Evolutionary conservation across 1,140 invertebrate genomes (phyloP).

Genomic region (Trichomalopsis sarcophagae): DNA sequence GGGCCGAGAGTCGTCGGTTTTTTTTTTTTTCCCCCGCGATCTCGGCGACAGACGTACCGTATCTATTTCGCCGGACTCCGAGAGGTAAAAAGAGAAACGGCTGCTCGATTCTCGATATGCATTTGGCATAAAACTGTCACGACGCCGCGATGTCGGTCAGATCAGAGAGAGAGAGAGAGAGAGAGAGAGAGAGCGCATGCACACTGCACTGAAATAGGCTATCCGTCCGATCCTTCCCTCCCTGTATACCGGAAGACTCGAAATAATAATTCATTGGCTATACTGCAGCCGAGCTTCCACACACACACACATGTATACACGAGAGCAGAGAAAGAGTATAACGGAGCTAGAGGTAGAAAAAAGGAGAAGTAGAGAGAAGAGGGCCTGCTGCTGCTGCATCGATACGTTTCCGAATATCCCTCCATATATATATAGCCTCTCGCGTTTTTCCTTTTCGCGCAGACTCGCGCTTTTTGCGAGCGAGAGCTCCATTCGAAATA

Average conservation of each 20-base stretch:
- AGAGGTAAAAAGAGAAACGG: background rate
- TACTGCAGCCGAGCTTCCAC: background rate
- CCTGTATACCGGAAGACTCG: background rate
- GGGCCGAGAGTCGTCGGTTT: background rate
- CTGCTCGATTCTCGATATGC: background rate
- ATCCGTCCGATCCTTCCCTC: background rate
- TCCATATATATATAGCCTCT: background rate
- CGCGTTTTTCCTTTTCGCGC: constrained; percentile 33
- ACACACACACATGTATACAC: constrained; percentile 28
- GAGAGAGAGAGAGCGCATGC: background rate
- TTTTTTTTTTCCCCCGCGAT: background rate
- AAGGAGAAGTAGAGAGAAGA: background rate
- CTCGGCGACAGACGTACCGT: background rate
- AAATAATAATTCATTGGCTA: constrained; percentile 33
- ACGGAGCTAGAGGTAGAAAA: constrained; percentile 50
- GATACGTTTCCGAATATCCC: constrained; percentile 3
- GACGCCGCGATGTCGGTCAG: background rate
- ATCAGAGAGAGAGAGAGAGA: too few relatives aligned
- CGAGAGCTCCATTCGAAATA: constrained; percentile 36
- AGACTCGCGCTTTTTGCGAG: constrained; percentile 23
- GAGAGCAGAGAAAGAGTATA: constrained; percentile 42
- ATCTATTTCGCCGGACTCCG: background rate
- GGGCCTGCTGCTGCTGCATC: background rate
- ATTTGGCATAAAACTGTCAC: constrained; percentile 13
- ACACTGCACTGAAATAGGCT: constrained; percentile 1